Evolutionary conservation across 2,888 invertebrate species (phyloP), one percentile per base, ranked within the genome.

Genomic region (Norana najaformis): DNA sequence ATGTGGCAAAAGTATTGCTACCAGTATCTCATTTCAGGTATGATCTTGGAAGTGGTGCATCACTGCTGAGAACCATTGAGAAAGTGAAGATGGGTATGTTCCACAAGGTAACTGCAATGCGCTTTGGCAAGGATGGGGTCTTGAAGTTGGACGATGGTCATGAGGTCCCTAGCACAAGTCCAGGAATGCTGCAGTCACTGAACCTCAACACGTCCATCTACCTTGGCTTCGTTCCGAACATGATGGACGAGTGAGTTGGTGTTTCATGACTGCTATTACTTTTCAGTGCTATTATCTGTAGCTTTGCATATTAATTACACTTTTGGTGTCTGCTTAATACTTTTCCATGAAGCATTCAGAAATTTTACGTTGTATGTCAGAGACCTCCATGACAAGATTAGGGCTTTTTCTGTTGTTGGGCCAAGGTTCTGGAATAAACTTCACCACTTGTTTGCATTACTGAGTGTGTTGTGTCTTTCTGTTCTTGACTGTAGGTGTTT

Each of bases 1-100:
- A n/a, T n/a, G n/a, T n/a, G n/a, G n/a, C 53, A 16, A 53, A 53
- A 16, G 53, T 23, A 16, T 23, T 53, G 23, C 23, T 0, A 41
- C n/a, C 20, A 5, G 23, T 5, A 11, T 20, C 3, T 53, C 34
- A 13, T 38, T 47, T 18, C 37, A 91, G 91, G 88, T 91, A 90
- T 39, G 91, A 91, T 83, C 88, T 91, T 14, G 91, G 91, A 34
- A 91, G 90, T 38, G 91, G 91, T 41, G 35, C 91, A n/a, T 85
- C 91, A 8, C 38, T 90, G 36, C 39, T 91, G 90, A 83, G 82
- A 37, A 90, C 82, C 41, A 5, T 34, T 34, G 88, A 69, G 37
- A 41, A 37, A 18, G 69, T 91, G 35, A 91, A 90, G 83, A 41
- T 90, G 35, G 89, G 89, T 69, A 69, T 83, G 35, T 53, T 89